These are phyloP conservation scores for Saturnia japonica DNA, from an alignment of 2,888 invertebrate species.

Conservation along the genomic window DNA sequence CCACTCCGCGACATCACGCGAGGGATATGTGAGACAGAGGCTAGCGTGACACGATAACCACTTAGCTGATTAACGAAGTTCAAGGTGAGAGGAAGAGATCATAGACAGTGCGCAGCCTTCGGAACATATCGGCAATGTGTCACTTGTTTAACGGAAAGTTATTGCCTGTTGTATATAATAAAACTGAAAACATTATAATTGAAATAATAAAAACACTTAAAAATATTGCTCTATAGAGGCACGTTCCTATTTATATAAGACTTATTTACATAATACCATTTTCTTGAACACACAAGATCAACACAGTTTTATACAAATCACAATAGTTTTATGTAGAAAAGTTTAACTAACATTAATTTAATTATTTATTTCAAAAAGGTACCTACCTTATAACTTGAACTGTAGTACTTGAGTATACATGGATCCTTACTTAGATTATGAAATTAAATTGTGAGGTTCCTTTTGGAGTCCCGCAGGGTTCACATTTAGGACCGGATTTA, in stretches of 20 bases:
- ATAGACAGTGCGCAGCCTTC: too few relatives aligned
- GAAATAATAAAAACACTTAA: too few relatives aligned
- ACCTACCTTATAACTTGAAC: not conserved
- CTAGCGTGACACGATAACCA: not conserved
- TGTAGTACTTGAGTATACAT: not conserved
- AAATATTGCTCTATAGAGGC: too few relatives aligned
- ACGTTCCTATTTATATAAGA: too few relatives aligned
- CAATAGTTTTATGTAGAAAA: not conserved
- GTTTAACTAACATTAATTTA: not conserved
- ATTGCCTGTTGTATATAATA: too few relatives aligned
- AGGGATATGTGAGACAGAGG: not conserved
- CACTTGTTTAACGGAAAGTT: too few relatives aligned
- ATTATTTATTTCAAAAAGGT: not conserved
- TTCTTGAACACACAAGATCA: too few relatives aligned
- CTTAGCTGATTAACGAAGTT: not conserved
- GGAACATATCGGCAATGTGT: too few relatives aligned
- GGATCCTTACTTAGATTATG: not conserved
- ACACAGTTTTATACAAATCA: not conserved
- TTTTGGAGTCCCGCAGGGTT: not conserved
- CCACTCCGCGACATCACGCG: not conserved
- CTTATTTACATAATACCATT: too few relatives aligned
- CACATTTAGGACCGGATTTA: not conserved
- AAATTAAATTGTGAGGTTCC: not conserved
- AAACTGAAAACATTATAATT: too few relatives aligned
- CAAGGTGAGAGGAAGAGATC: too few relatives aligned